phyloP scores from a whole-genome alignment of 2,888 invertebrate species.

The Habrosyne pyritoides region DNA sequence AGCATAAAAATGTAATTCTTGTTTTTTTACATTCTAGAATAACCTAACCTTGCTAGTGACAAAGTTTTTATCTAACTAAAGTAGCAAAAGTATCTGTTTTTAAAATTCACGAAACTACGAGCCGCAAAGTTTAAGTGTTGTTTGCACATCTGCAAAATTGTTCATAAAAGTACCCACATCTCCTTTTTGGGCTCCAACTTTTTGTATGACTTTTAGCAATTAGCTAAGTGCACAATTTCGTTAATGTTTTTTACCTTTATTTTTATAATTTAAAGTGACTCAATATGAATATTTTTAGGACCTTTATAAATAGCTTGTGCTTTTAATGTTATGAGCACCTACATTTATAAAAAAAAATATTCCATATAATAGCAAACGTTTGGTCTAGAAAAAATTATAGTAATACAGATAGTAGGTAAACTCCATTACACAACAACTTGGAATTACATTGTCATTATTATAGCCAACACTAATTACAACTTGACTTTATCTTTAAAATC shows the following conservation, averaged over 20 bases:
- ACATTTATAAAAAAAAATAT: too few relatives aligned
- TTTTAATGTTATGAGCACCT: too few relatives aligned
- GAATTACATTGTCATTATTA: too few relatives aligned
- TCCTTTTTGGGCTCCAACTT: conserved; percentile 5
- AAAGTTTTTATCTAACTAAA: not conserved
- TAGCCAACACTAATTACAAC: too few relatives aligned
- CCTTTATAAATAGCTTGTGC: too few relatives aligned
- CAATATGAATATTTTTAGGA: not conserved
- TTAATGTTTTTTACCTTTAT: conserved; percentile 8
- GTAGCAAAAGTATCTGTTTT: not conserved
- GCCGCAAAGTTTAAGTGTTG: conserved; percentile 5
- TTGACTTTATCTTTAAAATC: too few relatives aligned
- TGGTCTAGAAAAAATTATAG: too few relatives aligned
- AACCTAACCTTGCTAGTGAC: not conserved
- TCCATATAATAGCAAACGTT: too few relatives aligned
- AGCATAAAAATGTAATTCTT: not conserved
- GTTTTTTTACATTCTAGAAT: not conserved
- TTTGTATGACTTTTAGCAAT: conserved; percentile 27
- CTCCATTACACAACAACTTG: too few relatives aligned
- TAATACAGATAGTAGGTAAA: too few relatives aligned
- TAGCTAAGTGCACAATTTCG: conserved; percentile 17
- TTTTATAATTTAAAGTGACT: not conserved
- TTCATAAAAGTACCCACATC: not conserved
- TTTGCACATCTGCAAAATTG: not conserved
- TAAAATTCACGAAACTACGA: not conserved